Evolutionary conservation across 2,888 invertebrate species (phyloP).

Genomic region (Gortyna flavago): DNA sequence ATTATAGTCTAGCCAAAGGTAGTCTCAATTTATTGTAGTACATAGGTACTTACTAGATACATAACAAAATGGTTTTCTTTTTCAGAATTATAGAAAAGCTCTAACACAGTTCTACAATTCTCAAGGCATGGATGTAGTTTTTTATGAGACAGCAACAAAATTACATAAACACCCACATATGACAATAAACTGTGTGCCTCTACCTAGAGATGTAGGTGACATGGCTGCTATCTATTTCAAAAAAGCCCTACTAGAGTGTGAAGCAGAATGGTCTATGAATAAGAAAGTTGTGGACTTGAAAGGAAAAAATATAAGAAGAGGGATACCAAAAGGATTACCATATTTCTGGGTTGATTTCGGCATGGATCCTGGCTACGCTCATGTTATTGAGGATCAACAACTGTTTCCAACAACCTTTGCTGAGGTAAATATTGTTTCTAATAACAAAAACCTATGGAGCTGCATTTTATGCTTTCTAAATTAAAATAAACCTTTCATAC

Average conservation of each 20-base stretch:
- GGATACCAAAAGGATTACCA: slow-evolving; percentile 97
- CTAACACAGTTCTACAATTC: slow-evolving; percentile 94
- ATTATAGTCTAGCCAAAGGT: too few species aligned
- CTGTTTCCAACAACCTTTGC: slow-evolving; percentile 97
- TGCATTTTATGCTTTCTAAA: slow-evolving; percentile 4
- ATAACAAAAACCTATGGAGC: not conserved
- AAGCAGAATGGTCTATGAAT: slow-evolving; percentile 98
- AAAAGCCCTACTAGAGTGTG: slow-evolving; percentile 98
- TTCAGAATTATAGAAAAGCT: slow-evolving; percentile 93
- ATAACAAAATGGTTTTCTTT: slow-evolving; percentile 51
- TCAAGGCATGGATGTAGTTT: slow-evolving; percentile 94
- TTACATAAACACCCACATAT: slow-evolving; percentile 95
- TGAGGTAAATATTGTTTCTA: slow-evolving; percentile 89
- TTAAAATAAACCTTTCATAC: slow-evolving; percentile 1
- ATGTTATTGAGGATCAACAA: slow-evolving; percentile 98
- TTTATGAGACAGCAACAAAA: slow-evolving; percentile 96
- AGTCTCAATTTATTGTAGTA: too few species aligned
- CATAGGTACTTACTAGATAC: not conserved
- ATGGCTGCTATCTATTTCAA: slow-evolving; percentile 99
- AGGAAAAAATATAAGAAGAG: slow-evolving; percentile 93
- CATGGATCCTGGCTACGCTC: slow-evolving; percentile 97
- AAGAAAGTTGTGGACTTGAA: slow-evolving; percentile 93
- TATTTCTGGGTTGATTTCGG: slow-evolving; percentile 99
- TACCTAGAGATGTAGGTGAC: slow-evolving; percentile 95
- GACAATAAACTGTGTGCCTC: slow-evolving; percentile 96